phyloP scores from a whole-genome alignment of 2,888 invertebrate genomes.

The Eumacrocentrus americanus region DNA sequence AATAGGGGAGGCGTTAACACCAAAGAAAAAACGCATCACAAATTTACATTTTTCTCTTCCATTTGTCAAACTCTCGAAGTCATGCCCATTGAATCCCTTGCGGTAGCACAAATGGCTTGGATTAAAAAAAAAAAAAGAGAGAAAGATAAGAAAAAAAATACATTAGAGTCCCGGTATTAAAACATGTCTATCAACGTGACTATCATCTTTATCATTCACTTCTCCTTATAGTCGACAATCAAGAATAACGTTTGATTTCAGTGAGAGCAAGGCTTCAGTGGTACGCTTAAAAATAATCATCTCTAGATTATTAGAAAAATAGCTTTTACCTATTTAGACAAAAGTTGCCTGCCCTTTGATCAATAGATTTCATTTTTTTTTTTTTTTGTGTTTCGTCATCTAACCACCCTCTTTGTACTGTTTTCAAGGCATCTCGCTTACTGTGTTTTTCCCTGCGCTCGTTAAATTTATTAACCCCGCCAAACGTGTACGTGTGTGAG shows the following conservation, averaged over 20 bases:
- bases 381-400: constrained; percentile 30
- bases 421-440: constrained; percentile 63
- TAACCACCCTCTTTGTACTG: constrained; percentile 57
- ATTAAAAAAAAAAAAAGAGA: constrained; percentile 24
- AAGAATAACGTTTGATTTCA: constrained; percentile 35
- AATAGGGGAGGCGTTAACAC: constrained; percentile 6
- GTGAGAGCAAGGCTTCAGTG: constrained; percentile 62
- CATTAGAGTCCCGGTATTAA: neutral
- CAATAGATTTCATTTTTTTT: constrained; percentile 39
- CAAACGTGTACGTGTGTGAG: constrained; percentile 18
- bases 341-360: constrained; percentile 61
- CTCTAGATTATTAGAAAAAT: constrained; percentile 52
- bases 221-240: constrained; percentile 4
- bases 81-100: constrained; percentile 61
- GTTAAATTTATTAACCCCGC: neutral
- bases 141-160: constrained; percentile 15
- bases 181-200: too few species aligned
- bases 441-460: constrained; percentile 55
- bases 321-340: constrained; percentile 60
- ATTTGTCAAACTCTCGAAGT: constrained; percentile 36
- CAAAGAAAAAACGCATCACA: constrained; percentile 22
- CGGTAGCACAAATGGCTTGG: constrained; percentile 52
- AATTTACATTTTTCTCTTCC: constrained; percentile 23
- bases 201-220: constrained; percentile 1
- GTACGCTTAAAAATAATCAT: constrained; percentile 57